Percentiles rank a stretch among this genome's conserved stretches.
These are phyloP conservation scores for Heliconius cydno DNA, from an alignment of 2,888 invertebrate species.

Conservation along the genomic window DNA sequence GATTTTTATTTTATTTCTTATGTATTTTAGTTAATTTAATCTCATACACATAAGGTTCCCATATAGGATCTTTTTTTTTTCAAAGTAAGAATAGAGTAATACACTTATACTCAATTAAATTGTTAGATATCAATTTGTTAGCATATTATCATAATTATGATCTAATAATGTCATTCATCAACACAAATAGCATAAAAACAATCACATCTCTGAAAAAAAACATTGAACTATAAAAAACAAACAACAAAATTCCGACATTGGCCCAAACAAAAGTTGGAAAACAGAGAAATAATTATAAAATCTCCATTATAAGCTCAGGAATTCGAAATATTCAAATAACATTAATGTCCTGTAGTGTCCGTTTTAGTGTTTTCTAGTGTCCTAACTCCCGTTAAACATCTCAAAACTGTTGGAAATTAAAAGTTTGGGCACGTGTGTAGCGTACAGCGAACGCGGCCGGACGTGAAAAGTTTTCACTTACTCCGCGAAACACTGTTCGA, in stretches of 20 bases:
- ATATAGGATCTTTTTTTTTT: not conserved
- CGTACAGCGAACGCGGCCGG: conserved; percentile 35
- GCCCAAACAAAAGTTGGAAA: conserved; percentile 6
- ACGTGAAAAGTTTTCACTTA: conserved; percentile 41
- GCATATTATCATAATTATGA: not conserved
- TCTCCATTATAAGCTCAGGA: conserved; percentile 30
- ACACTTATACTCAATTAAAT: no score
- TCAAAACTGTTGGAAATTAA: conserved; percentile 42
- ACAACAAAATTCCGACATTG: not conserved
- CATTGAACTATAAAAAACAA: not conserved
- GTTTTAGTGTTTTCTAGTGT: not conserved
- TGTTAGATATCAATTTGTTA: no score
- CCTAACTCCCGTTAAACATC: conserved; percentile 34
- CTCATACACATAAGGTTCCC: not conserved
- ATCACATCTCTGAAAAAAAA: not conserved
- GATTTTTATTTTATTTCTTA: not conserved
- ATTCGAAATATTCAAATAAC: conserved; percentile 30
- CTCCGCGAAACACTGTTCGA: conserved; percentile 15
- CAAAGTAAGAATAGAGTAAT: no score
- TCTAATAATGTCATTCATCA: not conserved
- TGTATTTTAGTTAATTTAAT: not conserved
- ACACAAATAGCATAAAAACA: not conserved
- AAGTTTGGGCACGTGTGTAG: conserved; percentile 45
- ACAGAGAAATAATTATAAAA: conserved; percentile 21
- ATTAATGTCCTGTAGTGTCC: not conserved